Evolutionary conservation across 2,113 vertebrate genomes (phyloP).

Genomic region (Misgurnus anguillicaudatus): DNA sequence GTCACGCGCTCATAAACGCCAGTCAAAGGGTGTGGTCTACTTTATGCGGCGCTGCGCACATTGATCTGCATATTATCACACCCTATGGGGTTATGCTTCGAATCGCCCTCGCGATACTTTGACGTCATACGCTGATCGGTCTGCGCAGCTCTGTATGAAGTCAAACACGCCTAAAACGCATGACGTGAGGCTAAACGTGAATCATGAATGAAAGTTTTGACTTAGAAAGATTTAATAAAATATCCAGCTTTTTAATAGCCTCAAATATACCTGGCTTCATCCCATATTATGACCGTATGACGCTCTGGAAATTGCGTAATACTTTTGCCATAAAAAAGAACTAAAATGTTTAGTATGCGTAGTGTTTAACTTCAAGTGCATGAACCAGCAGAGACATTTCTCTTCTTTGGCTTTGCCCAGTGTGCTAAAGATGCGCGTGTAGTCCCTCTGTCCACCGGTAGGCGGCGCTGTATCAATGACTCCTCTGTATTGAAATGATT

Average conservation of each 20-base stretch:
- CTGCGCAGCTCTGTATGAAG: too few species aligned
- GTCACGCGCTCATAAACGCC: background rate
- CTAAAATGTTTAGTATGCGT: background rate
- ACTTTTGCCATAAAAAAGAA: background rate
- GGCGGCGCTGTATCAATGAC: slow-evolving; percentile 62
- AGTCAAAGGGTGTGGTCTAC: too few species aligned
- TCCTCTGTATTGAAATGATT: slow-evolving; percentile 58
- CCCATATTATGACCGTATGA: background rate
- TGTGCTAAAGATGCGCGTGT: slow-evolving; percentile 4
- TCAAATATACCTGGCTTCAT: too few species aligned
- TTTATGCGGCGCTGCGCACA: too few species aligned
- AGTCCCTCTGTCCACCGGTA: slow-evolving; percentile 54
- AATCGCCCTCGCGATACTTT: too few species aligned
- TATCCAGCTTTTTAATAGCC: too few species aligned
- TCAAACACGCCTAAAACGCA: too few species aligned
- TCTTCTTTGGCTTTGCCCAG: background rate
- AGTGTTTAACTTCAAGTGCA: background rate
- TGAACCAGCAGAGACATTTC: background rate
- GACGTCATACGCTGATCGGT: too few species aligned
- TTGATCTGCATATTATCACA: too few species aligned
- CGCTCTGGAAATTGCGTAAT: background rate
- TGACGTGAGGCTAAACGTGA: too few species aligned
- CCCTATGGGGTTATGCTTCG: too few species aligned
- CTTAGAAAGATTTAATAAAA: background rate
- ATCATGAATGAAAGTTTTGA: too few species aligned